These are phyloP conservation scores for Stenotaenia linearis DNA, from an alignment of 2,888 invertebrate species.

Conservation along the genomic window DNA sequence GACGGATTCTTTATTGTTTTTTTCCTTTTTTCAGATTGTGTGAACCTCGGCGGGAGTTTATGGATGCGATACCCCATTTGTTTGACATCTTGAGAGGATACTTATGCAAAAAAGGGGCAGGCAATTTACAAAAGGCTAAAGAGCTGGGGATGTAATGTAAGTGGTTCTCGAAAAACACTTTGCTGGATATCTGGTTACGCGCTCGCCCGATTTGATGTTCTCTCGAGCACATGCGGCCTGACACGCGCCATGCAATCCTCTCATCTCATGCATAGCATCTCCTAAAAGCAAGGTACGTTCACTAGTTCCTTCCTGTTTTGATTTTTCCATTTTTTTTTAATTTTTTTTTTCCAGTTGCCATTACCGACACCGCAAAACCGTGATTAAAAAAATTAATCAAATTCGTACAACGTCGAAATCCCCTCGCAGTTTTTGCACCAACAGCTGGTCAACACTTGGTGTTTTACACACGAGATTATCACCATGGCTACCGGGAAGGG, in stretches of 20 bases:
- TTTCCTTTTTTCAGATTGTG: no score
- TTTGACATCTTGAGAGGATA: slow-evolving; percentile 8
- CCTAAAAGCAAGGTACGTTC: background rate
- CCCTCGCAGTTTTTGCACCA: background rate
- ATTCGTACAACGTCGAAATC: background rate
- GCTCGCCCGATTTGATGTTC: slow-evolving; percentile 8
- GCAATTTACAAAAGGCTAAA: background rate
- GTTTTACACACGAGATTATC: slow-evolving; percentile 3
- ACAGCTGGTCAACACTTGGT: slow-evolving; percentile 7
- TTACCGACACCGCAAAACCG: background rate
- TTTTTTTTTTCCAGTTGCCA: background rate
- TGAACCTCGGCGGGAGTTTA: no score
- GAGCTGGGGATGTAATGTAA: background rate
- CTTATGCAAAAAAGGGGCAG: slow-evolving; percentile 2
- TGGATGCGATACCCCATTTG: background rate
- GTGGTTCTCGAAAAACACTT: slow-evolving; percentile 26
- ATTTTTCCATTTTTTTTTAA: background rate
- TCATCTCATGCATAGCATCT: background rate
- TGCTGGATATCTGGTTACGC: background rate
- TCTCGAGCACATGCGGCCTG: slow-evolving; percentile 6
- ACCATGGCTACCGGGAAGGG: background rate
- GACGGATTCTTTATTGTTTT: no score
- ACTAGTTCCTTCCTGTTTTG: background rate
- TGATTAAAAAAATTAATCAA: slow-evolving; percentile 19
- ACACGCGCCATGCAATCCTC: slow-evolving; percentile 11